A percentile compares a stretch with the other conserved stretches of the same genome.
These are phyloP conservation scores for Ceratosolen fusciceps DNA, from an alignment of 1,140 invertebrate species.

Conservation along the genomic window DNA sequence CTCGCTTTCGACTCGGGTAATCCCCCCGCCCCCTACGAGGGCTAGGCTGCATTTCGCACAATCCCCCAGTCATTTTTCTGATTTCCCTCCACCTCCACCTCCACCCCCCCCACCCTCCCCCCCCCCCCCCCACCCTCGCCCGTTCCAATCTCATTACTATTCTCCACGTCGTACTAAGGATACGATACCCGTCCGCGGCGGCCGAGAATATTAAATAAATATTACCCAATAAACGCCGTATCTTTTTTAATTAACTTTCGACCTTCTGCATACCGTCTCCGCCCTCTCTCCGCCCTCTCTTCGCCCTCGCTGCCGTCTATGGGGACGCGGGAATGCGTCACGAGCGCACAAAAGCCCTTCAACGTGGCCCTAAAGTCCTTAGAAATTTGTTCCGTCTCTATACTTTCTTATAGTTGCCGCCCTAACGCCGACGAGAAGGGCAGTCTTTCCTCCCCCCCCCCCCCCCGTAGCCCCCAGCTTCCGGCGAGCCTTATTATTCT, in stretches of 20 bases:
- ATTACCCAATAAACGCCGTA: no score
- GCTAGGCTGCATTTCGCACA: background rate
- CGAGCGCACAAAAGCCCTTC: background rate
- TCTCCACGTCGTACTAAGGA: background rate
- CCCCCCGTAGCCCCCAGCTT: no score
- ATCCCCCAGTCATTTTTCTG: background rate
- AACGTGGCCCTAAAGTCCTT: background rate
- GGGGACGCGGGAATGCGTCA: background rate
- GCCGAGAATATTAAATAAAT: background rate
- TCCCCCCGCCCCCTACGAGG: background rate
- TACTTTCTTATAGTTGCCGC: background rate
- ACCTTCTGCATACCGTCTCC: background rate
- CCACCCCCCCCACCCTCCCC: no score
- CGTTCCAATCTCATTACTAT: background rate
- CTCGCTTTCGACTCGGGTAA: background rate
- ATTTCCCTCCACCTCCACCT: background rate
- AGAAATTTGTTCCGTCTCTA: constrained; percentile 1
- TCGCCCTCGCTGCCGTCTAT: no score
- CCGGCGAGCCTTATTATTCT: no score
- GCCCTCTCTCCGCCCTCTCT: no score
- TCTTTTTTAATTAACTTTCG: background rate
- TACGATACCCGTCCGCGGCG: no score
- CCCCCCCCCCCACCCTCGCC: background rate
- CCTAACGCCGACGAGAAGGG: no score
- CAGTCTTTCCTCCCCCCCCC: background rate